phyloP scores from a whole-genome alignment of 2,888 invertebrate species.

The Tetheella fluctuosa region DNA sequence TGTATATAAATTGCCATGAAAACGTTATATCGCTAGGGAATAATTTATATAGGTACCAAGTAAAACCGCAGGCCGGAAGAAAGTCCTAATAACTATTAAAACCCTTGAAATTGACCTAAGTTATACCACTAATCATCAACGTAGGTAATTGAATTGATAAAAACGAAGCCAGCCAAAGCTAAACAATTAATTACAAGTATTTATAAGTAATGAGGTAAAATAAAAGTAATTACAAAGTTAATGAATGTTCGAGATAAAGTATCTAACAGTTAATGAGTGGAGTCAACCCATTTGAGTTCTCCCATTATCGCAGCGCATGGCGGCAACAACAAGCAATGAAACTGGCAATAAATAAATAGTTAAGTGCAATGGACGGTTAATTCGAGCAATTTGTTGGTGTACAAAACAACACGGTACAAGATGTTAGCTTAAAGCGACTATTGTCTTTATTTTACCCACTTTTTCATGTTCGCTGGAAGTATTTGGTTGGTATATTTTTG shows the following conservation, averaged over 20 bases:
- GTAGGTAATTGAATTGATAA: neutral
- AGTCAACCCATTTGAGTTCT: slow-evolving; percentile 38
- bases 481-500: too few relatives aligned
- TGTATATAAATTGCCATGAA: too few relatives aligned
- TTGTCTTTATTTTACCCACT: too few relatives aligned
- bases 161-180: neutral
- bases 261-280: slow-evolving; percentile 32
- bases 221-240: neutral
- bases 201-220: slow-evolving; percentile 1
- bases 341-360: slow-evolving; percentile 60
- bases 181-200: neutral
- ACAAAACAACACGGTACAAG: slow-evolving; percentile 30
- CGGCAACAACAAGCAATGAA: slow-evolving; percentile 45
- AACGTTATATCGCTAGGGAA: too few relatives aligned
- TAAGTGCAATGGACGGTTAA: slow-evolving; percentile 66
- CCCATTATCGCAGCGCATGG: slow-evolving; percentile 38
- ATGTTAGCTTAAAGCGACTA: slow-evolving; percentile 23
- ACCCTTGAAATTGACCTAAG: neutral
- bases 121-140: neutral
- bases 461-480: too few relatives aligned
- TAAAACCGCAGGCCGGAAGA: too few relatives aligned
- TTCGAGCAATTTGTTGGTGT: slow-evolving; percentile 64
- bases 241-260: slow-evolving; percentile 10
- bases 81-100: too few relatives aligned
- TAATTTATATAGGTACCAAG: too few relatives aligned